These are phyloP conservation scores for Eupithecia dodoneata DNA, from an alignment of 2,888 invertebrate species.

Conservation along the genomic window DNA sequence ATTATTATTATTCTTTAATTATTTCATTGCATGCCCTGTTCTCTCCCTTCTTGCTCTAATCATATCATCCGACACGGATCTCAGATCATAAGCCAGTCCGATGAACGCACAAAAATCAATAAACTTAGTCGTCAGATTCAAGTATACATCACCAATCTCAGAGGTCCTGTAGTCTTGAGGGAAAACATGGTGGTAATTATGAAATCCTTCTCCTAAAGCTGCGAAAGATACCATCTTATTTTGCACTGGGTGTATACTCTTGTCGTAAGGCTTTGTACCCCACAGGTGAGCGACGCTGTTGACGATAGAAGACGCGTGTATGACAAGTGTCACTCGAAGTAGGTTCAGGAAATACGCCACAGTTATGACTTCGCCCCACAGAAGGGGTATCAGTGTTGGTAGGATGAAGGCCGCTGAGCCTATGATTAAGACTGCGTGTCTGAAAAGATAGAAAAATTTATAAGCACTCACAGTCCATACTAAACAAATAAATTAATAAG, in stretches of 20 bases:
- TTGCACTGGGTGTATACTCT: conserved; percentile 49
- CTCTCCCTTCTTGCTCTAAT: conserved; percentile 19
- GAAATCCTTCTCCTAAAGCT: conserved; percentile 57
- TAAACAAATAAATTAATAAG: too few species aligned
- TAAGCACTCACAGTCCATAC: background rate
- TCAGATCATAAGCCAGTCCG: conserved; percentile 47
- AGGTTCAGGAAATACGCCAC: conserved; percentile 36
- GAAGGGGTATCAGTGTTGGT: conserved; percentile 30
- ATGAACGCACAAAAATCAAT: conserved; percentile 44
- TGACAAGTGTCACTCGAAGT: conserved; percentile 13
- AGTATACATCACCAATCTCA: conserved; percentile 49
- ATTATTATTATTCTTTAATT: too few species aligned
- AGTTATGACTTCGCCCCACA: conserved; percentile 30
- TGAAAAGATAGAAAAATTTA: background rate
- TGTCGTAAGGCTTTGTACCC: conserved; percentile 75
- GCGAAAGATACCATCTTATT: conserved; percentile 43
- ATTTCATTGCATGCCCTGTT: conserved; percentile 12
- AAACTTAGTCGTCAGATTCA: conserved; percentile 44
- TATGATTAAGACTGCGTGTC: background rate
- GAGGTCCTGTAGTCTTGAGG: conserved; percentile 60
- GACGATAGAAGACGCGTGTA: conserved; percentile 75
- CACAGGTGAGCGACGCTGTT: conserved; percentile 85
- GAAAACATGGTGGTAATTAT: conserved; percentile 62
- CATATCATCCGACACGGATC: conserved; percentile 26
- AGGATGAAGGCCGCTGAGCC: conserved; percentile 16